Base-by-base conservation (phyloP, 2,113 vertebrate species). In the Rhabdornis inornatus region DNA sequence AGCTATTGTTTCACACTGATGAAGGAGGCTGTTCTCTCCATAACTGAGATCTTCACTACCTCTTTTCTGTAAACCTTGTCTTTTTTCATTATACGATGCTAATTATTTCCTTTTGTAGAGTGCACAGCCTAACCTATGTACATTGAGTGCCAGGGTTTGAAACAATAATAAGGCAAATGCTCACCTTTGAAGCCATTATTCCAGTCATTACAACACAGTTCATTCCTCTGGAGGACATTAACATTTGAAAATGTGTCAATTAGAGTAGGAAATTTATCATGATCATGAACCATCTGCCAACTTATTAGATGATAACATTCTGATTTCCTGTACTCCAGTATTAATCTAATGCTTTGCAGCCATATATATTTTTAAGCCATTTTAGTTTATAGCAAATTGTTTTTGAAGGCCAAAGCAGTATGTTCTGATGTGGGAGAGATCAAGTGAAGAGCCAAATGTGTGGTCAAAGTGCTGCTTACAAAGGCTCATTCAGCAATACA, bases 231-330 rank as follows among this genome's bases (percentile, higher is more conserved):
- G 96, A 97, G 96, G 95, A 98, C 96, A 96, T 98, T 98, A 98
- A 97, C 97, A 97, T 97, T 97, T 97, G 96, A 97, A 97, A 97
- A 97, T 96, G 96, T 98, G 97, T 98, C 97, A 98, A 90, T 94
- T 86, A 84, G 90, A 95, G 72, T 94, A 96, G 37, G 75, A 97
- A 96, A 98, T 98, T 92, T 90, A 97, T 98, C 97, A 96, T 74
- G 68, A 95, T 97, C 89, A 27, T n/a, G 81, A 96, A 96, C 90
- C 65, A 97, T 96, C 96, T 97, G 97, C 96, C 96, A 97, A 40
- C 74, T 97, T 88, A 97, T 97, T 97, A 97, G 95, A 97, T 97
- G 96, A 87, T 77, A 96, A 81, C 39, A 35, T 95, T 97, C 94
- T 92, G 82, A 95, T 97, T 97, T 97, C 94, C 78, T 92, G 66